Evolutionary conservation across 2,888 invertebrate species (phyloP), one percentile per base, ranked within the genome.

Genomic region (Limnephilus lunatus): DNA sequence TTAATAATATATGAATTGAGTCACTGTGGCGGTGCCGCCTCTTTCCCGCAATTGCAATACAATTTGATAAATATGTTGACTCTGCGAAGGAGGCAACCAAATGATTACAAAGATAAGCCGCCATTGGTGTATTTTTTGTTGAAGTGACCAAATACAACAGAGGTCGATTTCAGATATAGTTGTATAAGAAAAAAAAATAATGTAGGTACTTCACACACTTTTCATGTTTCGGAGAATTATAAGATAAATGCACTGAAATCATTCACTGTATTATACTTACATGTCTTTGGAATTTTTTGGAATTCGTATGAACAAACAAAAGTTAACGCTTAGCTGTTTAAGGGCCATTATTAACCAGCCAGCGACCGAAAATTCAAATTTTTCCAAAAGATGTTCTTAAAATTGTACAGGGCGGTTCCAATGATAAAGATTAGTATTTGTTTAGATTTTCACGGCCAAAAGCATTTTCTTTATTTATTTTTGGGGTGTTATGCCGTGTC

Each of bases 1-100:
- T 14, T 44, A 44, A 12, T 48, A 15, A 12, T 53, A 53, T 0
- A 19, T 53, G 53, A 19, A 53, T 0, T 53, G 53, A 53, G 1
- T 53, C 19, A 53, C 19, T 5, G 53, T 19, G 15, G 53, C 25
- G 68, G 82, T 14, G 32, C 82, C 82, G 85, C 85, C 85, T 32
- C 39, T 85, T 19, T 85, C 25, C 35, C 39, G 85, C 85, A 19
- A 85, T 85, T 85, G 85, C 85, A 35, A 12, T 39, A 85, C n/a
- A 85, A 85, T 85, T 85, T 35, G 85, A 85, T 85, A 85, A 39
- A 85, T 85, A 39, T 85, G 39, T 85, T 44, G 32, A 85, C 85
- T 19, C 25, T 32, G 35, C n/a, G n/a, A 39, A 39, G 85, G 85
- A 85, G 39, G 85, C 31, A 44, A 35, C 25, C 32, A 44, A 85